Conservation (phyloP, 35 echinoderm and acorn worm species). For the Hemicentrotus pulcherrimus region DNA sequence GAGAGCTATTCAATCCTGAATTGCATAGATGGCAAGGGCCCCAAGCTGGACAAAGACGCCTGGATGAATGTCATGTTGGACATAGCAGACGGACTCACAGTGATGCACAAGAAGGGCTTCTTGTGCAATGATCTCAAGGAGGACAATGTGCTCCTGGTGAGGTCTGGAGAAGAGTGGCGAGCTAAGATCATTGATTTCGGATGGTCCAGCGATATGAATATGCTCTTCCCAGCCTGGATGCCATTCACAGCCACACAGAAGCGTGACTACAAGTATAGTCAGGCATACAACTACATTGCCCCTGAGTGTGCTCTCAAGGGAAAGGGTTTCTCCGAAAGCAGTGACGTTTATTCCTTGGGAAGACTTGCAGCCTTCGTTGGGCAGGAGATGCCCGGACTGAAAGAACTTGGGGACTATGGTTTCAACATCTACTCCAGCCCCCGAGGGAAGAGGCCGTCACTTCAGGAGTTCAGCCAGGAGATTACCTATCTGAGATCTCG, state of each 20-base stretch:
- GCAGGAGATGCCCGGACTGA: constrained; percentile 6
- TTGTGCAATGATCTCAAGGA: constrained; percentile 40
- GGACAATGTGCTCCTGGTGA: constrained; percentile 41
- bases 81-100: constrained; percentile 1
- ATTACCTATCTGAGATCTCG: neutral
- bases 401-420: neutral
- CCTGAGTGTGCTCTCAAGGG: constrained; percentile 6
- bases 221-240: neutral
- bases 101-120: constrained; percentile 14
- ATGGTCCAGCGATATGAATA: constrained; percentile 21
- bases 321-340: neutral
- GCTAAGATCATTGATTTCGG: constrained; percentile 46
- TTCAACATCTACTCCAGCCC: neutral
- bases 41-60: neutral
- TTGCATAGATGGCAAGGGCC: neutral
- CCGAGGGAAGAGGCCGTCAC: neutral
- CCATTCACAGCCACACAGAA: neutral
- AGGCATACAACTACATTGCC: neutral
- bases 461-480: neutral
- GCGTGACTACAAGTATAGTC: neutral
- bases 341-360: constrained; percentile 27
- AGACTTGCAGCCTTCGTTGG: neutral
- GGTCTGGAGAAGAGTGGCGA: neutral
- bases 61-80: constrained; percentile 33
- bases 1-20: constrained; percentile 22